Evolutionary conservation across 2,113 vertebrate species (phyloP).

Genomic region (Leptosomus discolor): DNA sequence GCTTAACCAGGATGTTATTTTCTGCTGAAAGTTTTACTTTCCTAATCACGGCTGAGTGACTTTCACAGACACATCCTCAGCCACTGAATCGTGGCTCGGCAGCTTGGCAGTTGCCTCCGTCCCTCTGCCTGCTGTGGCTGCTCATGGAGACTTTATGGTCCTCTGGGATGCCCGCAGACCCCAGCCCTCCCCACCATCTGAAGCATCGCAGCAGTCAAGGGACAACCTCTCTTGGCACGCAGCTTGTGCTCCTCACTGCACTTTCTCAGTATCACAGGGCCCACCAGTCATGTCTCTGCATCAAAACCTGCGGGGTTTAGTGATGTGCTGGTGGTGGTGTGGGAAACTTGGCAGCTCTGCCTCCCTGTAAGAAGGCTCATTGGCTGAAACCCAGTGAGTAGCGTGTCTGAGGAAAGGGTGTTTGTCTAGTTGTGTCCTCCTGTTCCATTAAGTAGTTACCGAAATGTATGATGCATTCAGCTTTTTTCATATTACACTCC

Average conservation of each 20-base stretch:
- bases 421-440: not conserved
- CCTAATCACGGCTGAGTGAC: not conserved
- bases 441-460: slow-evolving; percentile 19
- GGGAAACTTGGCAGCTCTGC: not conserved
- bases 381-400: not conserved
- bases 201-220: accelerated
- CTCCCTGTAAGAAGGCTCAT: not conserved
- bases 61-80: not conserved
- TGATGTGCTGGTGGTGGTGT: not conserved
- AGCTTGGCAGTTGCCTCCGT: no score
- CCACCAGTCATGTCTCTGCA: accelerated
- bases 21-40: slow-evolving; percentile 19
- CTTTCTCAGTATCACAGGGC: not conserved
- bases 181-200: accelerated
- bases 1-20: not conserved
- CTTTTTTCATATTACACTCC: slow-evolving; percentile 16
- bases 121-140: not conserved
- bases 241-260: not conserved
- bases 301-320: not conserved
- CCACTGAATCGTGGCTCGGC: not conserved
- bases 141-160: not conserved
- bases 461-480: slow-evolving; percentile 15
- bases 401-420: not conserved
- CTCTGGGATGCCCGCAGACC: not conserved
- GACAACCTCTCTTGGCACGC: not conserved